A percentile compares a stretch with the other conserved stretches of the same genome.
Conservation (phyloP, 2,113 vertebrate species). For the Pelodiscus sinensis region DNA sequence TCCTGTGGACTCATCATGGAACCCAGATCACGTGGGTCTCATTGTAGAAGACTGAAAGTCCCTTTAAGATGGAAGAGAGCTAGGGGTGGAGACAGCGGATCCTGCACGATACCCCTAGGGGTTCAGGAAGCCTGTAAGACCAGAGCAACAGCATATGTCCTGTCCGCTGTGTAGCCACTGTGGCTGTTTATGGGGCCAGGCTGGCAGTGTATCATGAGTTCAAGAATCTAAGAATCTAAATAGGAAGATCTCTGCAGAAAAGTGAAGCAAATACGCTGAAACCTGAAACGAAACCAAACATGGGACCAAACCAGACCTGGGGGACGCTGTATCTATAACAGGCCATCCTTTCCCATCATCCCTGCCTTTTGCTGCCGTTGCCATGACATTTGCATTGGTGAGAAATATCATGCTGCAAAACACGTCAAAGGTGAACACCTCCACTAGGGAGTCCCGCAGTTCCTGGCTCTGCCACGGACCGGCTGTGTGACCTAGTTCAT, state of each 20-base stretch:
- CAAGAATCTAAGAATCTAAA: neutral
- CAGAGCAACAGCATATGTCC: no score
- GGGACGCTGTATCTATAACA: neutral
- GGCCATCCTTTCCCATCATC: neutral
- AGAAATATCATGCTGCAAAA: neutral
- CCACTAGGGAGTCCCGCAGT: neutral
- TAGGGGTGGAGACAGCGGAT: neutral
- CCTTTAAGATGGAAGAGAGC: neutral
- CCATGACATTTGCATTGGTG: neutral
- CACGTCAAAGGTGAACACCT: neutral
- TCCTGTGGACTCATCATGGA: neutral
- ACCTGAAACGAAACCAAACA: neutral
- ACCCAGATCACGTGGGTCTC: neutral
- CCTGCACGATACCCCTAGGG: neutral
- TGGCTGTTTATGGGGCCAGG: neutral
- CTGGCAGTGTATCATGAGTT: neutral
- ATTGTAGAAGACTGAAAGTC: neutral
- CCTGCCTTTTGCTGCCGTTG: neutral
- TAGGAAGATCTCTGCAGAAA: neutral
- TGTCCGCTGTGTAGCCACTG: neutral
- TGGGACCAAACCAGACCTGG: neutral
- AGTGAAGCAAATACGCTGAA: neutral
- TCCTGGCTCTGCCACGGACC: neutral
- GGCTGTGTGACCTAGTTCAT: accelerated
- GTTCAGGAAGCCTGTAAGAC: neutral